phyloP scores from a whole-genome alignment of 2,113 vertebrate species.

The Malaclemys terrapin region DNA sequence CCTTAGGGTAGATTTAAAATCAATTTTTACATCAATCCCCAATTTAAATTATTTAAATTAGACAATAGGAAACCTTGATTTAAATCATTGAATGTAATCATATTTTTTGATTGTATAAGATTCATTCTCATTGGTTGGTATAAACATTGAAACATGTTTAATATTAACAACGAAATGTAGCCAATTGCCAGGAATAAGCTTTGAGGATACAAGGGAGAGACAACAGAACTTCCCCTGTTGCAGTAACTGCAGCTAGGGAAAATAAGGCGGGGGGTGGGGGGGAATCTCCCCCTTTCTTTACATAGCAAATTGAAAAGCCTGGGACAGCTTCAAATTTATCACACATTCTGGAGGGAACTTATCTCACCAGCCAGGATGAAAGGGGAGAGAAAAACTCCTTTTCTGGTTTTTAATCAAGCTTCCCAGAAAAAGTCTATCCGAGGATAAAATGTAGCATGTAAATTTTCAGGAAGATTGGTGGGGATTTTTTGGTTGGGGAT shows the following conservation, averaged over 20 bases:
- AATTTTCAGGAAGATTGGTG: slow-evolving; percentile 2
- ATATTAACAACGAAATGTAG: background rate
- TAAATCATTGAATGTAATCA: too few relatives aligned
- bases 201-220: too few relatives aligned
- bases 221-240: too few relatives aligned
- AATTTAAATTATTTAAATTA: too few relatives aligned
- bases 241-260: too few relatives aligned
- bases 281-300: too few relatives aligned
- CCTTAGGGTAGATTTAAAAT: too few relatives aligned
- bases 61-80: background rate
- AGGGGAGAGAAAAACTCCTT: too few relatives aligned
- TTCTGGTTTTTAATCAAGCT: background rate
- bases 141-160: background rate
- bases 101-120: background rate
- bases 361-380: background rate
- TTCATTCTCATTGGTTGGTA: background rate
- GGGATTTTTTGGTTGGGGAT: too few relatives aligned
- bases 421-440: background rate
- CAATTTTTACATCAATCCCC: too few relatives aligned
- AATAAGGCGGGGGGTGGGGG: too few relatives aligned
- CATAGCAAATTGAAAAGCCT: background rate
- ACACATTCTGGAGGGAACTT: background rate
- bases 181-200: too few relatives aligned
- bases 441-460: background rate
- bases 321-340: background rate